phyloP scores from a whole-genome alignment of 1,140 invertebrate species.

The Macrostomum lignano region DNA sequence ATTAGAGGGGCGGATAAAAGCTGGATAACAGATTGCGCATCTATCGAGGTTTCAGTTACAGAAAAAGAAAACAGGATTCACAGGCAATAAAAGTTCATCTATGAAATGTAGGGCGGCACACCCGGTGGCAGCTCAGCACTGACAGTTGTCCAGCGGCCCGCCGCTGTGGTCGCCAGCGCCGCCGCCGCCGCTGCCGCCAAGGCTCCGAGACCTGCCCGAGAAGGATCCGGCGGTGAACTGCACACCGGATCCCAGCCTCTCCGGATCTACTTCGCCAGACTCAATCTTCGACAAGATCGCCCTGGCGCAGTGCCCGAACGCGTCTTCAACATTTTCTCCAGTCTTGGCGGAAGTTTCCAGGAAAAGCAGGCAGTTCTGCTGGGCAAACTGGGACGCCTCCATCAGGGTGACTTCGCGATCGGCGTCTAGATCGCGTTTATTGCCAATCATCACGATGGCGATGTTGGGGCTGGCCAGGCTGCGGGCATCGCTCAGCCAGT shows the following conservation, averaged over 20 bases:
- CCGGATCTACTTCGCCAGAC: conserved; percentile 48
- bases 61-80: too few species aligned
- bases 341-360: conserved; percentile 27
- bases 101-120: too few species aligned
- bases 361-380: conserved; percentile 31
- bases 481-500: conserved; percentile 75
- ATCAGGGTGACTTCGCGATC: conserved; percentile 49
- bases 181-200: too few species aligned
- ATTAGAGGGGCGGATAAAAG: too few species aligned
- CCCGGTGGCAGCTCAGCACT: too few species aligned
- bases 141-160: too few species aligned
- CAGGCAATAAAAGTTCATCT: too few species aligned
- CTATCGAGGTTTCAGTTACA: too few species aligned
- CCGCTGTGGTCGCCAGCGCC: too few species aligned
- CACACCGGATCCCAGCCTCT: conserved; percentile 48
- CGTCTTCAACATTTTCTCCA: conserved; percentile 23
- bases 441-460: conserved; percentile 57
- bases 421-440: conserved; percentile 55
- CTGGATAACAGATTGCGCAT: too few species aligned
- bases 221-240: too few species aligned
- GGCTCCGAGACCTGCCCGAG: too few species aligned
- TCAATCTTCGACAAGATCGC: conserved; percentile 51
- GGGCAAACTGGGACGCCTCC: conserved; percentile 50
- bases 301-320: conserved; percentile 30
- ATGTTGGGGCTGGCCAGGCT: conserved; percentile 65